phyloP scores from a whole-genome alignment of 2,113 vertebrate genomes.

The Empidonax alnorum region DNA sequence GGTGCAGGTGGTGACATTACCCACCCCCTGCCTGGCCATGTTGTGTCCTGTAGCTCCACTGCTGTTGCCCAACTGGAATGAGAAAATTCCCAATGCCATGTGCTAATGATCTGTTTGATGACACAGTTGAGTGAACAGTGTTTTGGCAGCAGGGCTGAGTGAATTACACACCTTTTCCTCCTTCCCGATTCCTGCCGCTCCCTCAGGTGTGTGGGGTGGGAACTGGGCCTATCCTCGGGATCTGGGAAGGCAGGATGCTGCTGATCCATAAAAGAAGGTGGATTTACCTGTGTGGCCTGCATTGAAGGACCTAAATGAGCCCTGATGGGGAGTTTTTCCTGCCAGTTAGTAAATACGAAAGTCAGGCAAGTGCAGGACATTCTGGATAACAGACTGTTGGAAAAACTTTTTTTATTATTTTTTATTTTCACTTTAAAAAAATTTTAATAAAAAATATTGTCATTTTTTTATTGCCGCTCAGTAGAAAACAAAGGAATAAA shows the following conservation, averaged over 20 bases:
- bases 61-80: not conserved
- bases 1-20: not conserved
- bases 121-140: not conserved
- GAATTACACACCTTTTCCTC: not conserved
- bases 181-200: not conserved
- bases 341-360: not conserved
- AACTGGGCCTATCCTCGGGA: not conserved
- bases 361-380: not conserved
- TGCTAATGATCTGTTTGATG: not conserved
- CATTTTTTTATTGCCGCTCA: not conserved
- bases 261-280: not conserved
- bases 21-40: not conserved
- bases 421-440: too few species aligned
- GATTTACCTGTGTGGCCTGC: not conserved
- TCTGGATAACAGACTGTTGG: not conserved
- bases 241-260: not conserved
- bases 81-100: not conserved
- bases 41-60: not conserved
- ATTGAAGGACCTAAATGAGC: not conserved
- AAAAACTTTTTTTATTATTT: not conserved
- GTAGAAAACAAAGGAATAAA: not conserved
- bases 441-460: too few species aligned
- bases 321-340: not conserved
- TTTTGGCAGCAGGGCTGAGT: slow-evolving; percentile 10
- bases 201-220: not conserved